These are phyloP conservation scores for Myrmecobius fasciatus DNA, from an alignment of 2,113 vertebrate species.

Conservation along the genomic window DNA sequence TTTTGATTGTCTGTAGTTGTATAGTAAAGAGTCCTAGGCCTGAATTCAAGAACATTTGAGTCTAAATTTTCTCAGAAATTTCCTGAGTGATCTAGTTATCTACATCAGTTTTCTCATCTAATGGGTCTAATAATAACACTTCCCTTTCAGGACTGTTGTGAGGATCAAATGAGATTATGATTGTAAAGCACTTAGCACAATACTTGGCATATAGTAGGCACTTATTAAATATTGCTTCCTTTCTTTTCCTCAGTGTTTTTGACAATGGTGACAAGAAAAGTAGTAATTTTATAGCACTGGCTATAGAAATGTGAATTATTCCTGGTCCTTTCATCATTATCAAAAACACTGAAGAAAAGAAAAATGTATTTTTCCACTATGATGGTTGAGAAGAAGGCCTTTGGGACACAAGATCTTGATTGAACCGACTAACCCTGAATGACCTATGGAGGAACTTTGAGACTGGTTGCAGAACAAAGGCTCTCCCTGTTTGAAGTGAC, in stretches of 20 bases:
- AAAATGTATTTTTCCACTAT: not conserved
- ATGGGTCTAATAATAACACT: not conserved
- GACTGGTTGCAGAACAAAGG: not conserved
- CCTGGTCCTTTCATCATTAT: not conserved
- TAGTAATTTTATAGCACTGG: not conserved
- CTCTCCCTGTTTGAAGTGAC: not conserved
- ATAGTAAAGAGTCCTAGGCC: not conserved
- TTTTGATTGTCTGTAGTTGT: not conserved
- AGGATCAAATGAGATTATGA: not conserved
- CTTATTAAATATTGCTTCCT: not conserved
- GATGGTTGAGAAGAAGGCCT: not conserved
- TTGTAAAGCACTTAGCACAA: not conserved
- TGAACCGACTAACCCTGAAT: not conserved
- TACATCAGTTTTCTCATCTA: not conserved
- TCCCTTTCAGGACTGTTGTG: not conserved
- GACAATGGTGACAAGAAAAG: not conserved
- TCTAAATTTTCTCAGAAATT: not conserved
- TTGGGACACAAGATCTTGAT: not conserved
- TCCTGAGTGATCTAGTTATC: not conserved
- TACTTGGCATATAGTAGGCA: not conserved
- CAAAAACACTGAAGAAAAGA: not conserved
- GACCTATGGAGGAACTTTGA: not conserved
- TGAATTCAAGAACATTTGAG: not conserved
- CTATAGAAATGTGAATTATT: not conserved
- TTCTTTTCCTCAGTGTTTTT: not conserved